Evolutionary conservation across 2,888 invertebrate genomes (phyloP), one percentile per base, ranked within the genome.

Genomic region (Dorcus parallelipipedus): DNA sequence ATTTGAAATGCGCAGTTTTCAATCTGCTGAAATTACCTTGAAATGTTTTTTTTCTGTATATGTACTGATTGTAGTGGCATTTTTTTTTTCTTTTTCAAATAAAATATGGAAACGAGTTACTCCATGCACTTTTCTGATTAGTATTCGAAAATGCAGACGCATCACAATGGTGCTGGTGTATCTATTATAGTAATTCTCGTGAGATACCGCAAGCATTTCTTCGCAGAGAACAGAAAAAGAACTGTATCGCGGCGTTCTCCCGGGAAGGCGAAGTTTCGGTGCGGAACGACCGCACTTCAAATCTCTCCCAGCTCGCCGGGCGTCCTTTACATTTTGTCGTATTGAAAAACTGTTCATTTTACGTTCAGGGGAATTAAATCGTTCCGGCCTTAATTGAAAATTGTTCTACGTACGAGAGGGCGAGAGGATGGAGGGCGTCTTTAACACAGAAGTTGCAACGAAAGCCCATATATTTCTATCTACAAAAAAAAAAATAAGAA

Each of bases 111-210:
- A 33, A 33, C 26, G 7, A 33, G 26, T 7, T 7, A 33, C 26
- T 33, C 26, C 26, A 23, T 45, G 23, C 17, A 45, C 17, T 45
- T 45, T 45, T 45, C 45, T 64, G 61, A 64, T 64, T 64, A 58
- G 56, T 56, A 62, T 59, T 59, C 57, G 49, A 61, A 54, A 49
- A 52, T 52, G 60, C 53, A 54, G 58, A 57, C 54, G 56, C 61
- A 57, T 52, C 62, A 64, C 65, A 63, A 67, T 64, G 60, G 64
- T 55, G 59, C 59, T 58, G 61, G 65, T 65, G 67, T 64, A 67
- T 67, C 63, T 66, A 66, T 63, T 65, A 67, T 64, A 62, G 65
- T 65, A 59, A 56, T 57, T 59, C 64, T 65, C 63, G 47, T 54
- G 62, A 61, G 63, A 60, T 60, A 62, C 50, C 50, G 51, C 40